These are phyloP conservation scores for Dasysyrphus tricinctus DNA, from an alignment of 2,888 invertebrate species.

Conservation along the genomic window DNA sequence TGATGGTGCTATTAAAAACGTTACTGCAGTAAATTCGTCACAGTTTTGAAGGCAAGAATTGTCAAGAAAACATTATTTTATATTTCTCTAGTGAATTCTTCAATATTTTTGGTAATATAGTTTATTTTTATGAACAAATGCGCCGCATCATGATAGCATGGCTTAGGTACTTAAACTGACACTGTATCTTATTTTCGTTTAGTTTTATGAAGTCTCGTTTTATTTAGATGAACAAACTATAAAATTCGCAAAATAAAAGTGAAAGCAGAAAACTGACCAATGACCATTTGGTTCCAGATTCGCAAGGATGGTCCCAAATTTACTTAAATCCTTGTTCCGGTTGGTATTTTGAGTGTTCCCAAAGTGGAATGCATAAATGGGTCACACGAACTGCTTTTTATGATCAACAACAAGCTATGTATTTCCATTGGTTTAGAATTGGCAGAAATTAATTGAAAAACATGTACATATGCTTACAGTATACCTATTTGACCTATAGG, in stretches of 20 bases:
- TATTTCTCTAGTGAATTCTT: not conserved
- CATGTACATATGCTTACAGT: not conserved
- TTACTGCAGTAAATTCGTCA: not conserved
- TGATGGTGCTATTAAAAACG: constrained; percentile 22
- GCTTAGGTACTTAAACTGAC: not conserved
- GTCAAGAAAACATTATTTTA: not conserved
- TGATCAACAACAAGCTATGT: not conserved
- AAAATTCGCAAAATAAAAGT: not conserved
- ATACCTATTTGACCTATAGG: too few relatives aligned
- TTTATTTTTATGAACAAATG: constrained; percentile 18
- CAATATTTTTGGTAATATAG: constrained; percentile 14
- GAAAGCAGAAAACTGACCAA: not conserved
- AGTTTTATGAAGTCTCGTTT: constrained; percentile 21
- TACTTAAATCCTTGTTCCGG: not conserved
- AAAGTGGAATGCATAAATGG: not conserved
- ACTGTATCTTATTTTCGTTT: not conserved
- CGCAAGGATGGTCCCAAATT: not conserved
- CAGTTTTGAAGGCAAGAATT: not conserved
- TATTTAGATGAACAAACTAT: constrained; percentile 7
- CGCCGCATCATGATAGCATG: not conserved
- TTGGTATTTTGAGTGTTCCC: not conserved
- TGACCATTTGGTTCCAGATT: constrained; percentile 14
- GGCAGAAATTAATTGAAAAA: not conserved
- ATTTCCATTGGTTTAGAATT: not conserved
- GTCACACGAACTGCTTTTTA: not conserved